Percentiles rank a stretch among this genome's conserved stretches.
Conservation (phyloP, 2,888 invertebrate species). For the Phasia obesa region DNA sequence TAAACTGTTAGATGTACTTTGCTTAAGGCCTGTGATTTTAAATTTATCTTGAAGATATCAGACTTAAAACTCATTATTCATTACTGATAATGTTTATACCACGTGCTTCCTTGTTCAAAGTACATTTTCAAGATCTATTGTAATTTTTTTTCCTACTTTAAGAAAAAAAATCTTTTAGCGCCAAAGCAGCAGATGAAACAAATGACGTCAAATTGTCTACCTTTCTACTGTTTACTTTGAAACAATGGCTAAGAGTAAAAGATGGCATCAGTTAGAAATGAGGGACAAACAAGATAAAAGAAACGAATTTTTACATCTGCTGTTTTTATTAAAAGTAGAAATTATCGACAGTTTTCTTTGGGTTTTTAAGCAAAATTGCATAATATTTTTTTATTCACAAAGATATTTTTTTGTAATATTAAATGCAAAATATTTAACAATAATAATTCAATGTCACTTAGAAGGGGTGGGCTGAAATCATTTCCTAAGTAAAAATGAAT, state of each 20-base stretch:
- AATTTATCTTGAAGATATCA: conserved; percentile 50
- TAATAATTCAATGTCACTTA: conserved; percentile 43
- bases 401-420: not conserved
- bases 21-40: conserved; percentile 23
- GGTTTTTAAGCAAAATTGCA: conserved; percentile 42
- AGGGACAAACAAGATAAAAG: conserved; percentile 15
- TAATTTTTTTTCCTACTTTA: conserved; percentile 27
- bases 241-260: conserved; percentile 59
- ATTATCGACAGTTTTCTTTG: conserved; percentile 19
- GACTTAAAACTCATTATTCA: conserved; percentile 68
- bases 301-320: conserved; percentile 54
- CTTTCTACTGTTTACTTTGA: conserved; percentile 27
- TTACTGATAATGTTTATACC: conserved; percentile 68
- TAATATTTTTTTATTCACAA: conserved; percentile 5
- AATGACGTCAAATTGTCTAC: conserved; percentile 69
- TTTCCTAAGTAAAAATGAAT: not conserved
- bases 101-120: conserved; percentile 63
- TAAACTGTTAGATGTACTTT: not conserved
- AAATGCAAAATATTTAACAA: conserved; percentile 34
- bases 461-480: conserved; percentile 8
- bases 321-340: conserved; percentile 20
- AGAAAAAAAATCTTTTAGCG: conserved; percentile 40
- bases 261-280: conserved; percentile 47
- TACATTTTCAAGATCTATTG: conserved; percentile 31
- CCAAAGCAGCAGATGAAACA: conserved; percentile 65